These are phyloP conservation scores for Doryteuthis pealeii DNA, from an alignment of 1,140 invertebrate species.

Conservation along the genomic window DNA sequence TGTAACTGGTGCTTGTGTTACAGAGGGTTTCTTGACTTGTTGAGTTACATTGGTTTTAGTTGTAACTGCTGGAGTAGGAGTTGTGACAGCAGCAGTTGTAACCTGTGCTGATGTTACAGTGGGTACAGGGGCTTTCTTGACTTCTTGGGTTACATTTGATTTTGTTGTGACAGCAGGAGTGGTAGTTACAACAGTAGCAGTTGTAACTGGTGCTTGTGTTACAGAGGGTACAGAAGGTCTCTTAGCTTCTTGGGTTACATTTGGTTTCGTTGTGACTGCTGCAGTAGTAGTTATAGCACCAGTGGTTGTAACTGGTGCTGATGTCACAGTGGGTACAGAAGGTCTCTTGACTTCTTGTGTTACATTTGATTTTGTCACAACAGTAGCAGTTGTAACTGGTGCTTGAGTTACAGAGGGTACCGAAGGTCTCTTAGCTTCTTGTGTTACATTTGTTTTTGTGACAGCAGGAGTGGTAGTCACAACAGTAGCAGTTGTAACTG, in stretches of 20 bases:
- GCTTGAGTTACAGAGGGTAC: background rate
- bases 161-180: background rate
- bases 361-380: background rate
- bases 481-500: no score
- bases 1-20: background rate
- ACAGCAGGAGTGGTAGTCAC: no score
- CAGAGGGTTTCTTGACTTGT: background rate
- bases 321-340: no score
- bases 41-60: background rate
- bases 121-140: background rate
- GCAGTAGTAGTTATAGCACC: background rate
- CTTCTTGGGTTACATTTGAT: background rate
- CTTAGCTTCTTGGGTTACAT: background rate
- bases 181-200: background rate
- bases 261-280: background rate
- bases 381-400: background rate
- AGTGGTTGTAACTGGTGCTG: background rate
- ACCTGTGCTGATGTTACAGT: background rate
- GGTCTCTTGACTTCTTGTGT: background rate
- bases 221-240: background rate
- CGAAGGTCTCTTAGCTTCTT: background rate
- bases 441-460: no score
- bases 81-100: background rate
- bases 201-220: background rate
- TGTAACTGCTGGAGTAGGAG: background rate